Evolutionary conservation across 2,113 vertebrate genomes (phyloP).

Genomic region (Catharus minimus): DNA sequence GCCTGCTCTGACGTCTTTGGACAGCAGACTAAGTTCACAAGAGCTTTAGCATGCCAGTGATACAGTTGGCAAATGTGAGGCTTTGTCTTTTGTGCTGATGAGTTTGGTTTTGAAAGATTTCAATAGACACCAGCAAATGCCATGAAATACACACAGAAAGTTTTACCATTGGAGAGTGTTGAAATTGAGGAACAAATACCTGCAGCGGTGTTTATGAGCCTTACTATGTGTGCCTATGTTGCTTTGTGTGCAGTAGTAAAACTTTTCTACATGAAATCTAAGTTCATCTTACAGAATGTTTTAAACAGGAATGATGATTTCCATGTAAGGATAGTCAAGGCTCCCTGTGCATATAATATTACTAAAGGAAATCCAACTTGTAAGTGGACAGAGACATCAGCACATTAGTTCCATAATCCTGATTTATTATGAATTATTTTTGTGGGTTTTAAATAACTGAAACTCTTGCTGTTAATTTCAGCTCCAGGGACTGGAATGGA

Average conservation of each 20-base stretch:
- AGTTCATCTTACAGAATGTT: background rate
- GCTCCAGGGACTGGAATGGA: slow-evolving; percentile 97
- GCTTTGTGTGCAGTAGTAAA: background rate
- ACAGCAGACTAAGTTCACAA: background rate
- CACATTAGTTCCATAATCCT: slow-evolving; percentile 19
- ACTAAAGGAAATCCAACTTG: background rate
- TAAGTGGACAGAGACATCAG: background rate
- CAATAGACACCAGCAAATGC: background rate
- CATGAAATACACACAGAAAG: background rate
- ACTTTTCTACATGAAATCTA: background rate
- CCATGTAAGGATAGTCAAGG: background rate
- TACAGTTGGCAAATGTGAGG: background rate
- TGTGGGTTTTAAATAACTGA: slow-evolving; percentile 55
- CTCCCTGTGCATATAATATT: background rate
- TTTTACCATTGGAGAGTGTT: background rate
- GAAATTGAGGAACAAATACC: background rate
- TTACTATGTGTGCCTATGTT: background rate
- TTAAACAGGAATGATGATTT: background rate
- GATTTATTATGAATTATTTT: slow-evolving; percentile 1
- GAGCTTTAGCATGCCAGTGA: background rate
- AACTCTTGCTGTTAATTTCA: slow-evolving; percentile 71
- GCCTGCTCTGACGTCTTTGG: background rate
- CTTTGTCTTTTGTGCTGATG: background rate
- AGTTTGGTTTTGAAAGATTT: background rate
- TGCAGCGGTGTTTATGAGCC: background rate